Evolutionary conservation across 2,888 invertebrate genomes (phyloP).

Genomic region (Philereme transversata): DNA sequence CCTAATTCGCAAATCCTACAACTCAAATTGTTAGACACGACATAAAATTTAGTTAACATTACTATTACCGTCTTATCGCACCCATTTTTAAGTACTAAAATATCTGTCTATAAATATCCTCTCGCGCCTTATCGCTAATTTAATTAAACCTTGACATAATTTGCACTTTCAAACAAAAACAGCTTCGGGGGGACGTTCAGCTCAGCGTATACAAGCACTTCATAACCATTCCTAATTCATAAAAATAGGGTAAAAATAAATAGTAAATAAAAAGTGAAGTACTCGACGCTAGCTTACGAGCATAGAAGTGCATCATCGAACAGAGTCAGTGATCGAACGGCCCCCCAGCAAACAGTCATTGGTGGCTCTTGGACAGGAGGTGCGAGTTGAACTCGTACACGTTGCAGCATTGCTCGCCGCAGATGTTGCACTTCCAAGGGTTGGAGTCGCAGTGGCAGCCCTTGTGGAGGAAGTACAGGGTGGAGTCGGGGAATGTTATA

Average conservation of each 20-base stretch:
- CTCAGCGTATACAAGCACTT: slow-evolving; percentile 78
- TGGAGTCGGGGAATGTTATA: slow-evolving; percentile 97
- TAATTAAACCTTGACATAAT: slow-evolving; percentile 75
- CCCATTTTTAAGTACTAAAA: slow-evolving; percentile 76
- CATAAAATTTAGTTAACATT: slow-evolving; percentile 44
- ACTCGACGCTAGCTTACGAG: slow-evolving; percentile 55
- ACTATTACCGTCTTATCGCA: slow-evolving; percentile 52
- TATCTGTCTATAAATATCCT: slow-evolving; percentile 75
- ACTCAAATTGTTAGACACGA: slow-evolving; percentile 45
- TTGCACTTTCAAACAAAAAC: slow-evolving; percentile 76
- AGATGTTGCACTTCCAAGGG: slow-evolving; percentile 98
- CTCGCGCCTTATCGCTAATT: slow-evolving; percentile 62
- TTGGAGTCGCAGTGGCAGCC: slow-evolving; percentile 98
- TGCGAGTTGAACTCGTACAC: slow-evolving; percentile 99
- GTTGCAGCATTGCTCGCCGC: slow-evolving; percentile 97
- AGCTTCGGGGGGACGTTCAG: slow-evolving; percentile 82
- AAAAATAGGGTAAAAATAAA: slow-evolving; percentile 40
- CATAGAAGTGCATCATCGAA: slow-evolving; percentile 62
- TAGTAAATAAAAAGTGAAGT: slow-evolving; percentile 52
- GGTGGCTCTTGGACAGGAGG: slow-evolving; percentile 96
- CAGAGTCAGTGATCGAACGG: slow-evolving; percentile 70
- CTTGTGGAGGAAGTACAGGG: slow-evolving; percentile 98
- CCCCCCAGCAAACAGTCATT: slow-evolving; percentile 86
- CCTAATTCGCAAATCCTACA: slow-evolving; percentile 43
- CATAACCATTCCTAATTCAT: slow-evolving; percentile 48